Conservation (phyloP, 2,888 invertebrate genomes). For the Troides aeacus region DNA sequence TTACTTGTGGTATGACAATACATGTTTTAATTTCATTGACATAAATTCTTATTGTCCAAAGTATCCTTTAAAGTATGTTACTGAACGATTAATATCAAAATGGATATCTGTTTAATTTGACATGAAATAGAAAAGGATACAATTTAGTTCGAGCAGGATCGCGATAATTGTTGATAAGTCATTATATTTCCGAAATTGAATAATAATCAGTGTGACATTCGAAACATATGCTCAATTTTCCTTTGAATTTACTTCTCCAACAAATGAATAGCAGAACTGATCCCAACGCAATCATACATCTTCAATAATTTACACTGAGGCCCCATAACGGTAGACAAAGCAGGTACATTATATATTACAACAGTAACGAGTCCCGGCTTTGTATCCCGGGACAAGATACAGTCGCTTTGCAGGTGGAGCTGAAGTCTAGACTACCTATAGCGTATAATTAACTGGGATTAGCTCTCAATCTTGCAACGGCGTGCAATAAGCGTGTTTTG, state of each 20-base stretch:
- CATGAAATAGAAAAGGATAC: too few relatives aligned
- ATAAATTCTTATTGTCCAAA: too few relatives aligned
- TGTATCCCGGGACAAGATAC: constrained; percentile 24
- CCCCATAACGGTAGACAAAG: constrained; percentile 20
- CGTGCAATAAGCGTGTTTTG: constrained; percentile 30
- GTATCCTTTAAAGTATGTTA: too few relatives aligned
- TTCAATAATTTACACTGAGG: constrained; percentile 21
- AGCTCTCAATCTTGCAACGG: constrained; percentile 48
- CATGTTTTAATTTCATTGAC: too few relatives aligned
- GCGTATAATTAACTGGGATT: constrained; percentile 60
- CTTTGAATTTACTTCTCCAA: not conserved
- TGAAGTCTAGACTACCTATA: constrained; percentile 36
- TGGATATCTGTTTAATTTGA: too few relatives aligned
- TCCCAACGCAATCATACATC: constrained; percentile 17
- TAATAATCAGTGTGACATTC: too few relatives aligned
- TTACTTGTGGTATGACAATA: too few relatives aligned
- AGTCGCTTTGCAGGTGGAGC: constrained; percentile 25
- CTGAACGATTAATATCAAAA: too few relatives aligned
- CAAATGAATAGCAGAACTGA: constrained; percentile 9
- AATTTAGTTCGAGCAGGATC: too few relatives aligned
- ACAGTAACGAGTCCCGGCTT: constrained; percentile 24
- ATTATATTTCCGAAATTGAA: too few relatives aligned
- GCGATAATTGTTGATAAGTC: too few relatives aligned
- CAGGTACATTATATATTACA: constrained; percentile 28
- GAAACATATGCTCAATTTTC: too few relatives aligned